These are phyloP conservation scores for Hippocampus mohnikei DNA, from an alignment of 2,113 vertebrate species.

Conservation along the genomic window DNA sequence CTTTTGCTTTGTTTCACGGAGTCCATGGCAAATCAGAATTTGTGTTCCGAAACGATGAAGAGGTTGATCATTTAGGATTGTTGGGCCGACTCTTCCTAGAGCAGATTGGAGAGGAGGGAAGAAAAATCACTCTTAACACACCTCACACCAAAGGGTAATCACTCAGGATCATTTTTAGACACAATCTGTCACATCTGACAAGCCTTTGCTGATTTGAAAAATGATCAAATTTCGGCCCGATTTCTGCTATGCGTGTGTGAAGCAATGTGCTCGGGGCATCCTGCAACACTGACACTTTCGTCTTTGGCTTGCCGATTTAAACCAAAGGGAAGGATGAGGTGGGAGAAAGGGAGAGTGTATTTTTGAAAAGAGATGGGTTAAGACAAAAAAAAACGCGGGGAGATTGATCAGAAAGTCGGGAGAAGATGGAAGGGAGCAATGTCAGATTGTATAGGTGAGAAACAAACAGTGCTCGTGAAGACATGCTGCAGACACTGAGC, in stretches of 20 bases:
- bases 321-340: constrained; percentile 48
- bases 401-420: constrained; percentile 24
- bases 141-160: too few relatives aligned
- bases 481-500: constrained; percentile 34
- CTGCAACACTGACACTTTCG: constrained; percentile 65
- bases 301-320: constrained; percentile 58
- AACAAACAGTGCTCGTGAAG: constrained; percentile 51
- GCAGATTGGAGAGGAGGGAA: too few relatives aligned
- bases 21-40: too few relatives aligned
- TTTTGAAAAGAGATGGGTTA: constrained; percentile 38
- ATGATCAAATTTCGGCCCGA: too few relatives aligned
- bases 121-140: too few relatives aligned
- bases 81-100: too few relatives aligned
- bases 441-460: constrained; percentile 3
- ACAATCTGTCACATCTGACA: constrained; percentile 39
- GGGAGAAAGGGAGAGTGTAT: constrained; percentile 13
- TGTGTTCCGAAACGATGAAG: too few relatives aligned
- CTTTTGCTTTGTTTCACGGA: too few relatives aligned
- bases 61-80: too few relatives aligned
- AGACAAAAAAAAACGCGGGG: constrained; percentile 7
- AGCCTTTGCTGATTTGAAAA: background rate
- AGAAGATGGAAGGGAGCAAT: constrained; percentile 4
- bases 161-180: constrained; percentile 14
- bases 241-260: constrained; percentile 47
- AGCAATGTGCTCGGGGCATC: constrained; percentile 58